These are phyloP conservation scores for Bolborhynchus lineola DNA, from an alignment of 2,113 vertebrate genomes.

Conservation along the genomic window DNA sequence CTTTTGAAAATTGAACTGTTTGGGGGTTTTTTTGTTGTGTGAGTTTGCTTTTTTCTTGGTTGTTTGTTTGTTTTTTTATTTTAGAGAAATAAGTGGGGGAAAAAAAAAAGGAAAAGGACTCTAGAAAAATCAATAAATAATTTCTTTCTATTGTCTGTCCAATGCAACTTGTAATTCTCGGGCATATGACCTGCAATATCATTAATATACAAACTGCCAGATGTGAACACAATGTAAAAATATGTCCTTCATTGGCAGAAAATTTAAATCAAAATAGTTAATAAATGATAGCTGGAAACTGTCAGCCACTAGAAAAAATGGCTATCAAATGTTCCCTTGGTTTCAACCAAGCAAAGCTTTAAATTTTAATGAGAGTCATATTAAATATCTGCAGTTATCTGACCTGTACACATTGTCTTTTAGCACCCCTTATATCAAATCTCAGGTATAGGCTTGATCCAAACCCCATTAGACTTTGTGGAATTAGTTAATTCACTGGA, in stretches of 20 bases:
- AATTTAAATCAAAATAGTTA: not conserved
- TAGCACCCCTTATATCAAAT: rapidly evolving
- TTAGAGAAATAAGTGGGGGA: not conserved
- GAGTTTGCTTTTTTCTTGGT: not conserved
- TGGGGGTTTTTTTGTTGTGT: not conserved
- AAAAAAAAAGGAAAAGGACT: not conserved
- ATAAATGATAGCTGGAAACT: not conserved
- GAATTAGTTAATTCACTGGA: not conserved
- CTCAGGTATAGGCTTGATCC: not conserved
- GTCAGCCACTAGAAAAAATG: not conserved
- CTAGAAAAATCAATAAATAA: not conserved
- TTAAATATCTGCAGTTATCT: not conserved
- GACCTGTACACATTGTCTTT: not conserved
- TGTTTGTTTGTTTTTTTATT: not conserved
- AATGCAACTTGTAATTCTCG: not conserved
- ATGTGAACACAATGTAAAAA: not conserved
- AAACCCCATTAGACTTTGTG: not conserved
- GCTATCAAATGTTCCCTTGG: not conserved
- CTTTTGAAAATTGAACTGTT: not conserved
- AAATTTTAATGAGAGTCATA: not conserved
- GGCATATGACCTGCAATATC: not conserved
- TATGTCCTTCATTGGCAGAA: not conserved
- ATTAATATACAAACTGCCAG: not conserved
- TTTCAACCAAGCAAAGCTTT: not conserved
- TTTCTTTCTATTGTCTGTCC: not conserved